Percentiles rank a stretch among this genome's conserved stretches.
Evolutionary conservation across 2,113 vertebrate species (phyloP).

Genomic region (Salvelinus alpinus): DNA sequence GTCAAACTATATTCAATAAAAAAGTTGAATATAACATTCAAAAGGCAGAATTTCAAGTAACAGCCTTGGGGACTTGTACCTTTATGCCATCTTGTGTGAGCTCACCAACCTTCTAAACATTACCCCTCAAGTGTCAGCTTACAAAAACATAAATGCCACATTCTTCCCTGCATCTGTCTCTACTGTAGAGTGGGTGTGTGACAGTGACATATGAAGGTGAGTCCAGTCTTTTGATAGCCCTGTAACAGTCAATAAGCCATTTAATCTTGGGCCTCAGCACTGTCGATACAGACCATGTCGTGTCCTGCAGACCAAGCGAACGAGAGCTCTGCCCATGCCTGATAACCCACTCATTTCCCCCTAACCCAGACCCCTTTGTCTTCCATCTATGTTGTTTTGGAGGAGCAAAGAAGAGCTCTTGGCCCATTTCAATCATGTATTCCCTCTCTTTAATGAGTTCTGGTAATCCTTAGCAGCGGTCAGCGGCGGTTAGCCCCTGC

Average conservation of each 20-base stretch:
- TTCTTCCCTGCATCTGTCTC: conserved; percentile 26
- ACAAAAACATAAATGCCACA: conserved; percentile 5
- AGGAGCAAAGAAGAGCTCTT: conserved; percentile 61
- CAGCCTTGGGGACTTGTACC: neutral
- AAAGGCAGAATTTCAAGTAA: conserved; percentile 28
- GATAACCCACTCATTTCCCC: conserved; percentile 76
- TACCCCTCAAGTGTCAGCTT: conserved; percentile 12
- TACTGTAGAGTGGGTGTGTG: neutral
- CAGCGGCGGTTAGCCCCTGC: neutral
- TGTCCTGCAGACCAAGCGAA: conserved; percentile 63
- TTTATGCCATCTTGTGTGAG: conserved; percentile 18
- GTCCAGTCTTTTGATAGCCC: conserved; percentile 62
- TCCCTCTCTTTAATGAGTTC: conserved; percentile 72
- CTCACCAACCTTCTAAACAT: conserved; percentile 11
- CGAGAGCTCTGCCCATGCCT: conserved; percentile 64
- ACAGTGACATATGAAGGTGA: conserved; percentile 74
- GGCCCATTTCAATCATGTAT: conserved; percentile 76
- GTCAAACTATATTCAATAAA: neutral
- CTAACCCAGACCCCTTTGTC: conserved; percentile 67
- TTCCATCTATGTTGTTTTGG: conserved; percentile 56
- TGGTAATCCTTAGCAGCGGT: conserved; percentile 69
- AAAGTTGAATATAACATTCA: neutral
- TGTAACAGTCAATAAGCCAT: conserved; percentile 78
- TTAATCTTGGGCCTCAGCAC: conserved; percentile 70
- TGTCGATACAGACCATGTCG: conserved; percentile 67